phyloP scores from a whole-genome alignment of 2,113 vertebrate genomes.

The Camarhynchus parvulus region DNA sequence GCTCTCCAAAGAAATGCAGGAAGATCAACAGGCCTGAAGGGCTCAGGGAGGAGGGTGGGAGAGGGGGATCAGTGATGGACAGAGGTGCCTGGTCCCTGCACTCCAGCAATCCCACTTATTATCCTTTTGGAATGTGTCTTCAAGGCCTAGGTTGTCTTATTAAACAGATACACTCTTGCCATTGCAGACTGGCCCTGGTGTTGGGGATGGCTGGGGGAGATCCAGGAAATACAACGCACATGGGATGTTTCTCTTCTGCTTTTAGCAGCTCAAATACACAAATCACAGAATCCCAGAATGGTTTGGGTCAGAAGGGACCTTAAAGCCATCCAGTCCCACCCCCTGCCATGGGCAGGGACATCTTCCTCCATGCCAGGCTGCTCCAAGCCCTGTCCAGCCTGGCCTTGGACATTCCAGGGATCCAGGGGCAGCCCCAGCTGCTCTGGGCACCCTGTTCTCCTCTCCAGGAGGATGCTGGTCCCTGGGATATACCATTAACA shows the following conservation, averaged over 20 bases:
- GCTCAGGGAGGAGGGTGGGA: not conserved
- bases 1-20: not conserved
- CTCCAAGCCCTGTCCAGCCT: not conserved
- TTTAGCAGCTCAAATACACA: not conserved
- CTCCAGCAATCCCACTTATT: not conserved
- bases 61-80: not conserved
- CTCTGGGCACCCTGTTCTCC: not conserved
- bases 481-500: no score
- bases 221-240: not conserved
- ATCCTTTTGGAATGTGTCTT: not conserved
- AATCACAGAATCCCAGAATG: not conserved
- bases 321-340: fast-evolving
- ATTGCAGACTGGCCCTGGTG: no score
- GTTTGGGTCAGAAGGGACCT: not conserved
- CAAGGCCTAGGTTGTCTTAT: no score
- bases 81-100: not conserved
- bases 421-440: not conserved
- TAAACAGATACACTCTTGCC: fast-evolving
- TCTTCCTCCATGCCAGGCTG: fast-evolving
- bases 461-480: not conserved
- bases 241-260: not conserved
- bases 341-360: not conserved
- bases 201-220: not conserved
- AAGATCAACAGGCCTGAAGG: not conserved
- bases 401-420: not conserved